Evolutionary conservation across 2,888 invertebrate species (phyloP), one percentile per base, ranked within the genome.

Genomic region (Nebria salina): DNA sequence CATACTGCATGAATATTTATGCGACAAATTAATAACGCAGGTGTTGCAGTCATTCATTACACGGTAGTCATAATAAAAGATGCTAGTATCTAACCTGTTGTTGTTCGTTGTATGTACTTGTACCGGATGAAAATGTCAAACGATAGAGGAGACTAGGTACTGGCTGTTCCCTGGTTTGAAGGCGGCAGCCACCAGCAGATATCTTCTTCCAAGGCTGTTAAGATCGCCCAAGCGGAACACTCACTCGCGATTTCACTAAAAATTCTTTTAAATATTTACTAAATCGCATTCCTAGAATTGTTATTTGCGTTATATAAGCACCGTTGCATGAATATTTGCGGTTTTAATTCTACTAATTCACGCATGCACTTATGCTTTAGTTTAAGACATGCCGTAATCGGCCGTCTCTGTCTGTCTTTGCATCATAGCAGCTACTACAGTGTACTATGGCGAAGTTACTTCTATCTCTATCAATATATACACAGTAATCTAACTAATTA

Each of bases 11-110:
- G 77, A 77, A 77, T 77, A 77, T 77, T 70, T 77, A 77, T 77
- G 64, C 77, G 77, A 72, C 72, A 77, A 77, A 77, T 77, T 77
- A 77, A 77, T 77, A 77, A 64, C 72, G 77, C 77, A 77, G 77
- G 77, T 77, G 77, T 77, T 77, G 77, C 77, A 77, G 72, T 70
- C 76, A 54, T 77, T 75, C 64, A 75, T 75, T 75, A 75, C 75
- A 75, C 65, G 34, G 75, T 65, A 65, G 65, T 75, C 75, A 75
- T 65, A 75, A 75, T 77, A 72, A 77, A 72, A 64, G 72, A 77
- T 77, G 72, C 26, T 34, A 72, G 26, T 54, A 64, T 26, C 25
- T 77, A 77, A 68, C 77, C 70, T 8, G 54, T 54, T 54, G 54
- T 54, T 54, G 54, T 54, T 7, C 54, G 77, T 77, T 77, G 77